These are phyloP conservation scores for Phaonia tiefii DNA, from an alignment of 2,888 invertebrate genomes.

Conservation along the genomic window DNA sequence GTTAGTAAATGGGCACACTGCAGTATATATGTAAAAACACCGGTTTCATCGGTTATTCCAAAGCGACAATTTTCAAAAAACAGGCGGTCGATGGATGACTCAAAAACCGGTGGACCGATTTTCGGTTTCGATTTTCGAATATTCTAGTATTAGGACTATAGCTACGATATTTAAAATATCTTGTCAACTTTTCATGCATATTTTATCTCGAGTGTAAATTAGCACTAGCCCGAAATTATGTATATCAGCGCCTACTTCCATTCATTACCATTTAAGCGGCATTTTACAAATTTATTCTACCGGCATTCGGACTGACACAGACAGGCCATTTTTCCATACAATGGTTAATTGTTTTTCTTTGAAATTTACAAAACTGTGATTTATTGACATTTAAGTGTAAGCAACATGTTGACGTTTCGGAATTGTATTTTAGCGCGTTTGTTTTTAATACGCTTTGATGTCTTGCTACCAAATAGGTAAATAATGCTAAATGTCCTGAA, in stretches of 20 bases:
- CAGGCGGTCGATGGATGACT: too few species aligned
- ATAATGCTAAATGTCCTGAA: slow-evolving; percentile 46
- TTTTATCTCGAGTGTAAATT: background rate
- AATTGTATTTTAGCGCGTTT: slow-evolving; percentile 26
- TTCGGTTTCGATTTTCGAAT: too few species aligned
- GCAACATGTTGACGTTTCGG: slow-evolving; percentile 32
- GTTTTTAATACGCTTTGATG: slow-evolving; percentile 38
- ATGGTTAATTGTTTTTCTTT: slow-evolving; percentile 46
- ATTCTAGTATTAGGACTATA: too few species aligned
- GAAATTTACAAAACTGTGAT: slow-evolving; percentile 42
- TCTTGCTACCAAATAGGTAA: slow-evolving; percentile 42
- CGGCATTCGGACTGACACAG: background rate
- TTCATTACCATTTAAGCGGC: too few species aligned
- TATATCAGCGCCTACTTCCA: slow-evolving; percentile 32
- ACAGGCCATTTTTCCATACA: slow-evolving; percentile 36
- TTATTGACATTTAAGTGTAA: slow-evolving; percentile 29
- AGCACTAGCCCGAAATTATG: background rate
- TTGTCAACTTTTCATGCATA: too few species aligned
- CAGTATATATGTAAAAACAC: too few species aligned
- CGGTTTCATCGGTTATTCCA: too few species aligned
- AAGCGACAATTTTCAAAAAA: too few species aligned
- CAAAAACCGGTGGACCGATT: too few species aligned
- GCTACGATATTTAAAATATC: too few species aligned
- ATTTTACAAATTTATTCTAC: too few species aligned
- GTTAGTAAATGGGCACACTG: too few species aligned